These are phyloP conservation scores for Buphagus erythrorhynchus DNA, from an alignment of 2,797 vertebrate species.

Conservation along the genomic window DNA sequence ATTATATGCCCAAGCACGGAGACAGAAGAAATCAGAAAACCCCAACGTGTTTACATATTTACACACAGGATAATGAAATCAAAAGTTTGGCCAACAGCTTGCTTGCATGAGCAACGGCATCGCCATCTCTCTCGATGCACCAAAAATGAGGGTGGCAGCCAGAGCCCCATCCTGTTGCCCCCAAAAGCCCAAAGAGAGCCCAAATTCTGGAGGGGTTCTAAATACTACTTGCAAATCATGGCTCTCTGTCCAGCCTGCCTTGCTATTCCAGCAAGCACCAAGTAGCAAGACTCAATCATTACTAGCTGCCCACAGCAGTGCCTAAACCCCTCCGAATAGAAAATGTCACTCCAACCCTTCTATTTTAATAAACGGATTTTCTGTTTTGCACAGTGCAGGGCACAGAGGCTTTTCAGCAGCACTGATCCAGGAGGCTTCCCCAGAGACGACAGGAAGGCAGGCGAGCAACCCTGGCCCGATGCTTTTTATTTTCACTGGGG, in stretches of 20 bases:
- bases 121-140: background rate
- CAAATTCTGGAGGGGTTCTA: background rate
- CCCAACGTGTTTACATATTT: background rate
- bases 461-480: conserved; percentile 44
- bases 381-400: background rate
- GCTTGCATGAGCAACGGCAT: rapidly evolving
- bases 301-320: background rate
- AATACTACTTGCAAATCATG: background rate
- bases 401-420: background rate
- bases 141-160: background rate
- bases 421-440: conserved; percentile 8
- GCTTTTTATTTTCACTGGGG: conserved; percentile 70
- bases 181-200: background rate
- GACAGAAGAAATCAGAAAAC: background rate
- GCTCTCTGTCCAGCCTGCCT: background rate
- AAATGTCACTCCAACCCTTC: background rate
- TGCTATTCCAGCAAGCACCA: background rate
- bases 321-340: background rate
- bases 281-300: background rate
- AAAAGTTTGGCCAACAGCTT: background rate
- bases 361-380: conserved; percentile 31
- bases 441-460: conserved; percentile 31
- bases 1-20: background rate
- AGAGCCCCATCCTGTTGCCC: background rate
- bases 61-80: background rate